These are phyloP conservation scores for Cerceris rybyensis DNA, from an alignment of 2,888 invertebrate genomes.

Conservation along the genomic window DNA sequence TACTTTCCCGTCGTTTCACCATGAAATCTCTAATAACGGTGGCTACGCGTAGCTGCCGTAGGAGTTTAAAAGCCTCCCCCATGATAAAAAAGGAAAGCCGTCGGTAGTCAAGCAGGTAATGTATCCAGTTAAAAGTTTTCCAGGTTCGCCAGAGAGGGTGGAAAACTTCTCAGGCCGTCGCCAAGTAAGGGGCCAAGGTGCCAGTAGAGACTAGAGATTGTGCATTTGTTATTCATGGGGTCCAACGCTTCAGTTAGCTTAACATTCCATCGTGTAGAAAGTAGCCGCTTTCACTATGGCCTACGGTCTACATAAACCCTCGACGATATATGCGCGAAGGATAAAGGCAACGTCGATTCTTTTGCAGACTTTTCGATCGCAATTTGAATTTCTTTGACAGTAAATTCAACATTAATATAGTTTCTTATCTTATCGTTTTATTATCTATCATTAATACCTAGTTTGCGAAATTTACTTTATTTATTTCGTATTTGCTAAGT, in stretches of 20 bases:
- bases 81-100: slow-evolving; percentile 70
- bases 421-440: not conserved
- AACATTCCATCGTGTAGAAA: slow-evolving; percentile 72
- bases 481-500: too few species aligned
- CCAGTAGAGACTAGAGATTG: slow-evolving; percentile 73
- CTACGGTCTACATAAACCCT: slow-evolving; percentile 28
- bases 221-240: slow-evolving; percentile 80
- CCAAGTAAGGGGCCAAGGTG: slow-evolving; percentile 66
- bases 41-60: slow-evolving; percentile 60
- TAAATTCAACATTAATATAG: not conserved
- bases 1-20: slow-evolving; percentile 61
- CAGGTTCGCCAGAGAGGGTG: slow-evolving; percentile 67
- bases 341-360: slow-evolving; percentile 12
- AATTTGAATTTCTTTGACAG: not conserved
- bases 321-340: slow-evolving; percentile 23
- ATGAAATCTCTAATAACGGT: slow-evolving; percentile 72
- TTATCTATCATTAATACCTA: too few species aligned
- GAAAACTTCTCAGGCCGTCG: slow-evolving; percentile 68
- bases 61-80: slow-evolving; percentile 70
- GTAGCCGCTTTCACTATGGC: slow-evolving; percentile 52
- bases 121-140: slow-evolving; percentile 80
- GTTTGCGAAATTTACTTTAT: too few species aligned
- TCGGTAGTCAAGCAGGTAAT: slow-evolving; percentile 77
- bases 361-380: slow-evolving; percentile 3
- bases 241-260: slow-evolving; percentile 71